A percentile compares a stretch with the other conserved stretches of the same genome.
Conservation (phyloP, 2,113 vertebrate species). For the Hiodon alosoides region DNA sequence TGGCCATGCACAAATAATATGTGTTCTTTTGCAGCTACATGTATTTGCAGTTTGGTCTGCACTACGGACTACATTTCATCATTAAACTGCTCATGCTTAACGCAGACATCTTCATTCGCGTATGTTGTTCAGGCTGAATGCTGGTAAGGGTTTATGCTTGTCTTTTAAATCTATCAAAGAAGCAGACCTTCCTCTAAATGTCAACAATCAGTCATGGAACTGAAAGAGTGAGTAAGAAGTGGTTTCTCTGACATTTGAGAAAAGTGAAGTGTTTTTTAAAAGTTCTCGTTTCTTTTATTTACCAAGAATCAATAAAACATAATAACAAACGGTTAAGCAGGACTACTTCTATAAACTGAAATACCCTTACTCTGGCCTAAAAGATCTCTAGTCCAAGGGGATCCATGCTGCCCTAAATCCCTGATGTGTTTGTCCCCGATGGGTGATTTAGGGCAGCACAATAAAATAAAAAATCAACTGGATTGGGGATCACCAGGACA, state of each 20-base stretch:
- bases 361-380: too few species aligned
- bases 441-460: too few species aligned
- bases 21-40: constrained; percentile 23
- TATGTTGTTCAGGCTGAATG: constrained; percentile 30
- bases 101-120: constrained; percentile 1
- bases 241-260: constrained; percentile 14
- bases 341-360: too few species aligned
- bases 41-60: constrained; percentile 44
- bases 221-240: constrained; percentile 12
- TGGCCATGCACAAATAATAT: background rate
- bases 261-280: constrained; percentile 24
- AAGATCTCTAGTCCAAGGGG: too few species aligned
- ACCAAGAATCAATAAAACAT: background rate
- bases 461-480: too few species aligned
- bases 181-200: constrained; percentile 18
- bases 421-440: too few species aligned
- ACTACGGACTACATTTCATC: constrained; percentile 26
- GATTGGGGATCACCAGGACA: too few species aligned
- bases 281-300: constrained; percentile 1
- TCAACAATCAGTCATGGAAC: constrained; percentile 12
- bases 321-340: background rate
- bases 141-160: constrained; percentile 35
- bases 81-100: constrained; percentile 52
- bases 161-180: background rate
- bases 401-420: too few species aligned